Conservation (phyloP, 1,140 invertebrate species). For the Drosophila lacertosa region DNA sequence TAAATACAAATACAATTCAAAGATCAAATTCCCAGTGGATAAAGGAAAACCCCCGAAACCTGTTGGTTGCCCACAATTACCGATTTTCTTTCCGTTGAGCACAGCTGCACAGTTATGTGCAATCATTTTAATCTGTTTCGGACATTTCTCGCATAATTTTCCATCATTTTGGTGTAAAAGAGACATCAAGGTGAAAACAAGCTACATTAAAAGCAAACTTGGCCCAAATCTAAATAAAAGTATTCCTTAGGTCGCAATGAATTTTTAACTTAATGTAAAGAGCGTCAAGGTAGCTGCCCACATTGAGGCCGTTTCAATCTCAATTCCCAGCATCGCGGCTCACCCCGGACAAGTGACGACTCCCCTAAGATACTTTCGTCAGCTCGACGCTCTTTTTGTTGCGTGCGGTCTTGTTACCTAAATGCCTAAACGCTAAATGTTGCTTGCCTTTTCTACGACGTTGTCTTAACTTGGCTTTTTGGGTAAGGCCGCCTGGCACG, state of each 20-base stretch:
- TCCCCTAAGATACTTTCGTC: conserved; percentile 63
- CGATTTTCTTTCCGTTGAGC: conserved; percentile 35
- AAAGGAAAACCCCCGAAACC: conserved; percentile 36
- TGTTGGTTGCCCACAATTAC: conserved; percentile 66
- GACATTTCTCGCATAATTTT: conserved; percentile 76
- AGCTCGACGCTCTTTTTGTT: conserved; percentile 19
- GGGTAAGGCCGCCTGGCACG: conserved; percentile 13
- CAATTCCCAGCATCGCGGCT: conserved; percentile 7
- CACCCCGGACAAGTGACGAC: conserved; percentile 57
- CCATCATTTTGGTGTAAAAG: conserved; percentile 57
- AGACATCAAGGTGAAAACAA: not conserved
- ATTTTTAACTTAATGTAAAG: conserved; percentile 81
- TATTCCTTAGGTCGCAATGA: conserved; percentile 74
- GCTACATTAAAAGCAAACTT: conserved; percentile 27
- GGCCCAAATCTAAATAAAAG: conserved; percentile 62
- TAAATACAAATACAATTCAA: conserved; percentile 60
- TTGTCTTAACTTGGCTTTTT: conserved; percentile 52
- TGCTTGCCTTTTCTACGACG: conserved; percentile 44
- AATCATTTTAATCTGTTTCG: conserved; percentile 78
- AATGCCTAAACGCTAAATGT: conserved; percentile 65
- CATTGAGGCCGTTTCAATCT: conserved; percentile 22
- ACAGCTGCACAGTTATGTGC: conserved; percentile 42
- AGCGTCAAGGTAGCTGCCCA: conserved; percentile 35
- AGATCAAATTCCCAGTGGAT: conserved; percentile 63
- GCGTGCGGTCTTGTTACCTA: conserved; percentile 73